Percentiles rank a stretch among this genome's conserved stretches.
phyloP scores from a whole-genome alignment of 2,888 invertebrate genomes.

The Idaea straminata region DNA sequence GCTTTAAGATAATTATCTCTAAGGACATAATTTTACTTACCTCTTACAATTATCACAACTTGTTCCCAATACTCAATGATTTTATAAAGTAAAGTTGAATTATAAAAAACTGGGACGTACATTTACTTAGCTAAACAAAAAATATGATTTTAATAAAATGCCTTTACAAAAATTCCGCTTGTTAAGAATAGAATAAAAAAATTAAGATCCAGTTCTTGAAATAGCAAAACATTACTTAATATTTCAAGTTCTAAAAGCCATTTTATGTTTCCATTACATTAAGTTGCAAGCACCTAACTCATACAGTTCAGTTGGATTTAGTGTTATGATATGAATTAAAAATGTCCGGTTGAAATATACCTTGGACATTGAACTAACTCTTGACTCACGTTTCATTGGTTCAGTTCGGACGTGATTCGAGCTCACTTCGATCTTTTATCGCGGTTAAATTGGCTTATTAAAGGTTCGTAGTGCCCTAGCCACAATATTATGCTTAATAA shows the following conservation, averaged over 20 bases:
- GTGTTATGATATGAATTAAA: no score
- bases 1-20: not conserved
- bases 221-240: no score
- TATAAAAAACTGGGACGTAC: not conserved
- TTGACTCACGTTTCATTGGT: slow-evolving; percentile 11
- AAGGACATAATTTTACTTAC: not conserved
- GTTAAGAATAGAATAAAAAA: no score
- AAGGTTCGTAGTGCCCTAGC: slow-evolving; percentile 11
- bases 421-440: slow-evolving; percentile 14
- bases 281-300: no score
- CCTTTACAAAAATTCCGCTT: no score
- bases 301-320: no score
- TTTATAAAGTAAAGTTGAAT: not conserved
- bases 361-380: not conserved
- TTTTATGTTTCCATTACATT: no score
- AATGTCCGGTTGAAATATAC: not conserved
- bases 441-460: slow-evolving; percentile 10
- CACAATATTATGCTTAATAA: not conserved
- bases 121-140: not conserved
- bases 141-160: no score
- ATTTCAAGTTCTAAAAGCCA: no score
- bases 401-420: slow-evolving; percentile 14
- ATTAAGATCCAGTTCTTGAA: no score
- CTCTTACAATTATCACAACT: not conserved
- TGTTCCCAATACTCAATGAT: not conserved